These are phyloP conservation scores for Pollenia amentaria DNA, from an alignment of 2,888 invertebrate genomes.

Conservation along the genomic window DNA sequence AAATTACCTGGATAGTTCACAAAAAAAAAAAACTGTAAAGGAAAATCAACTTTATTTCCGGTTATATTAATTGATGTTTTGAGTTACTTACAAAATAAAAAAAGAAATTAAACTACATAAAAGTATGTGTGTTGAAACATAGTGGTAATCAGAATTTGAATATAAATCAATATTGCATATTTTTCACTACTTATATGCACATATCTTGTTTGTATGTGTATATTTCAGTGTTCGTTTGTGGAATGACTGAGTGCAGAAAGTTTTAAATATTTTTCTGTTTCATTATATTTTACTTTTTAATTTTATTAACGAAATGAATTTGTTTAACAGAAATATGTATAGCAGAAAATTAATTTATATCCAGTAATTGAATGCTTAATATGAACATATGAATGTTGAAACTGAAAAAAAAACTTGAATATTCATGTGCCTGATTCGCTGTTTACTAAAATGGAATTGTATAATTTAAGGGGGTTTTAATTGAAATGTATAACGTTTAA, in stretches of 20 bases:
- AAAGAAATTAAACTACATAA: slow-evolving; percentile 8
- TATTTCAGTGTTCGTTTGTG: slow-evolving; percentile 6
- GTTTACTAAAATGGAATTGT: slow-evolving; percentile 21
- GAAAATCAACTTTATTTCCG: slow-evolving; percentile 68
- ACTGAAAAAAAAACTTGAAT: background rate
- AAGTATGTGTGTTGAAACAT: slow-evolving; percentile 27
- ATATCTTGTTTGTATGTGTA: background rate
- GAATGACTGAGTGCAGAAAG: slow-evolving; percentile 11
- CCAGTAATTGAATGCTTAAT: slow-evolving; percentile 36
- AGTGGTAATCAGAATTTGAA: slow-evolving; percentile 54
- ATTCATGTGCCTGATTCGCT: background rate
- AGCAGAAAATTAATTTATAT: slow-evolving; percentile 42
- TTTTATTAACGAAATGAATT: slow-evolving; percentile 18
- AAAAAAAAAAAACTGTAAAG: slow-evolving; percentile 28
- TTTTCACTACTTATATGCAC: no score
- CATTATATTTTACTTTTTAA: slow-evolving; percentile 12
- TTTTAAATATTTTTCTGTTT: background rate
- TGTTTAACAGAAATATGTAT: slow-evolving; percentile 14
- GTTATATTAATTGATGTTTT: slow-evolving; percentile 67
- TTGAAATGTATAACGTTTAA: no score
- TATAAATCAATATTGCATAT: slow-evolving; percentile 50
- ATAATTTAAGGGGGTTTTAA: background rate
- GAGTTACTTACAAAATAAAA: slow-evolving; percentile 51
- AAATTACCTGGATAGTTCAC: background rate
- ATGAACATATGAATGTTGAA: background rate